Percentiles rank a stretch among this genome's conserved stretches.
These are phyloP conservation scores for Suricata suricatta DNA, from an alignment of 2,113 vertebrate species.

Conservation along the genomic window DNA sequence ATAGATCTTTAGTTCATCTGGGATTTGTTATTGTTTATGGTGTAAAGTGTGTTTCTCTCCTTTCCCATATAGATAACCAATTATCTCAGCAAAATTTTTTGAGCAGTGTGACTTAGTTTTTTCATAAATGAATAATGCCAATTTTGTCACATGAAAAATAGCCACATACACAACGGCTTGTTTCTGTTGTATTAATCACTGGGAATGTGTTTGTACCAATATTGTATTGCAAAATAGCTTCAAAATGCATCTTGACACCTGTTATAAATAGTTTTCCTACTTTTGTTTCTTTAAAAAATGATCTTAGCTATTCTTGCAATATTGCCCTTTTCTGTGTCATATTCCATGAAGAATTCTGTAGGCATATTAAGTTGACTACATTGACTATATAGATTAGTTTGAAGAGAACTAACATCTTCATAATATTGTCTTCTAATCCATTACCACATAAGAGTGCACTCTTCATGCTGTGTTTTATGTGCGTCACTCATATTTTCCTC, in stretches of 20 bases:
- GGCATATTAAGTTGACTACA: neutral
- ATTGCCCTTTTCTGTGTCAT: conserved; percentile 20
- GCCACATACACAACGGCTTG: neutral
- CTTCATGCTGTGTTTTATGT: neutral
- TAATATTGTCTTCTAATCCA: neutral
- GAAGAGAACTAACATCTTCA: neutral
- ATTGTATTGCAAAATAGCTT: neutral
- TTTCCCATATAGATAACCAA: neutral
- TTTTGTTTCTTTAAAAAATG: neutral
- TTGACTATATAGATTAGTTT: neutral
- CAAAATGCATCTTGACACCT: neutral
- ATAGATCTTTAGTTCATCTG: neutral
- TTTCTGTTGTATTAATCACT: conserved; percentile 1
- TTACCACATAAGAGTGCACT: neutral
- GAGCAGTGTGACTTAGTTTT: neutral
- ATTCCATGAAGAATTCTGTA: neutral
- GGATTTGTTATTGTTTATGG: conserved; percentile 20
- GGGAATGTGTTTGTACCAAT: neutral
- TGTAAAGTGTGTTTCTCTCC: neutral
- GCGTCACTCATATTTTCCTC: neutral
- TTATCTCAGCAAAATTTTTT: conserved; percentile 16
- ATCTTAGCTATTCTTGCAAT: conserved; percentile 23
- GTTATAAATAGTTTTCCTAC: neutral
- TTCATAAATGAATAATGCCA: neutral
- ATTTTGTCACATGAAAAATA: neutral